phyloP scores from a whole-genome alignment of 2,888 invertebrate species.

The Pseudanteris insignis region DNA sequence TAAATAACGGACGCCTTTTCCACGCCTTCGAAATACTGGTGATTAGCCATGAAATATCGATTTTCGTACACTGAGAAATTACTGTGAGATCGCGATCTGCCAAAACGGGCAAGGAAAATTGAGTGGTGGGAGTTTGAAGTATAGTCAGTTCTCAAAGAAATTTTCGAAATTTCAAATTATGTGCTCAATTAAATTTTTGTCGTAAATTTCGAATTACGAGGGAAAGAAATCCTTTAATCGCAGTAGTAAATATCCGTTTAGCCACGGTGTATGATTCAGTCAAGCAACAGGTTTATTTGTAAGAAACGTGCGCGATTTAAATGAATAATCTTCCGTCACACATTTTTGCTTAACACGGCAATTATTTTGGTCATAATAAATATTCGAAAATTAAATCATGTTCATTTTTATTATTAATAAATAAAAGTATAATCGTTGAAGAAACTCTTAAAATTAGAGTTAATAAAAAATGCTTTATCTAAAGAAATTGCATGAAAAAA shows the following conservation, averaged over 20 bases:
- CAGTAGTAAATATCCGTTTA: not conserved
- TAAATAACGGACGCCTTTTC: constrained; percentile 66
- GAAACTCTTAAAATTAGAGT: too few species aligned
- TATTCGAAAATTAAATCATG: not conserved
- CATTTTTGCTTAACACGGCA: not conserved
- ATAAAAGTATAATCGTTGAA: too few species aligned
- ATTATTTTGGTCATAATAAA: not conserved
- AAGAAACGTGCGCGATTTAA: constrained; percentile 3
- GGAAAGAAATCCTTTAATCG: constrained; percentile 1
- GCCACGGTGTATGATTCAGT: constrained; percentile 1
- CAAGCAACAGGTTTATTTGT: constrained; percentile 7
- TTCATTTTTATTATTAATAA: too few species aligned
- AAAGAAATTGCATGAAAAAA: too few species aligned
- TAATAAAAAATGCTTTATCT: too few species aligned
- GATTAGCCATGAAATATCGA: constrained; percentile 67
- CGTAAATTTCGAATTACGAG: constrained; percentile 7
- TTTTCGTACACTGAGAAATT: constrained; percentile 64
- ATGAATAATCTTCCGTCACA: constrained; percentile 2
- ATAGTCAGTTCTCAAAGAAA: constrained; percentile 15
- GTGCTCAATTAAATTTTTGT: constrained; percentile 3
- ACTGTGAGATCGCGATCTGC: constrained; percentile 46
- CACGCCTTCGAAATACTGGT: constrained; percentile 67
- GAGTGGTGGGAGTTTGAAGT: constrained; percentile 33
- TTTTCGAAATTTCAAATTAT: constrained; percentile 26
- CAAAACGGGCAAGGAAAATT: constrained; percentile 42